Conservation (phyloP, 2,113 vertebrate genomes). For the Chaetura pelagica region DNA sequence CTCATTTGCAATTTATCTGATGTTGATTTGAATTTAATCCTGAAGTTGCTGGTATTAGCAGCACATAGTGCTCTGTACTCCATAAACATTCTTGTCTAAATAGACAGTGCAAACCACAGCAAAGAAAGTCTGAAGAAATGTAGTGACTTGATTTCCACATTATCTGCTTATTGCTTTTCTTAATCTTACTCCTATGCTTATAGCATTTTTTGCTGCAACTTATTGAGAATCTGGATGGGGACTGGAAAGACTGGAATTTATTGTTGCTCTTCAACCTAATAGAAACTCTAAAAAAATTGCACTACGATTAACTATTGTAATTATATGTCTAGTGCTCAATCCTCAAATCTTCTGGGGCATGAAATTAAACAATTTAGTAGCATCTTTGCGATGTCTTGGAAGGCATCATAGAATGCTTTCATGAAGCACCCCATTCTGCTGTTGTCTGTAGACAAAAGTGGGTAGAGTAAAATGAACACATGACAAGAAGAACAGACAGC, state of each 20-base stretch:
- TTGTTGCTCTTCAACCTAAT: neutral
- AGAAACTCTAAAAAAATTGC: neutral
- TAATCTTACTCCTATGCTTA: neutral
- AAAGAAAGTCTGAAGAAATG: neutral
- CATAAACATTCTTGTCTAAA: neutral
- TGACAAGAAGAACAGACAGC: neutral
- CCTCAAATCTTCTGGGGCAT: constrained; percentile 35
- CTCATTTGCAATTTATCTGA: neutral
- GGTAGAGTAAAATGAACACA: neutral
- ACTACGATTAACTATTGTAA: constrained; percentile 3
- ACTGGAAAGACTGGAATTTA: neutral
- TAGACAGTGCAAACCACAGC: neutral
- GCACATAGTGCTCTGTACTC: neutral
- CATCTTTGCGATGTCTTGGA: neutral
- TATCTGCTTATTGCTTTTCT: neutral
- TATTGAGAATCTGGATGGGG: neutral
- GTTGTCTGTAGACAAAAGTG: neutral
- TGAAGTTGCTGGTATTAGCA: neutral
- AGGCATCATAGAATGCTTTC: neutral
- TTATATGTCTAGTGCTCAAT: constrained; percentile 3
- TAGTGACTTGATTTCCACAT: neutral
- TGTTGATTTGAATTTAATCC: neutral
- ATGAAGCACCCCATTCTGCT: neutral
- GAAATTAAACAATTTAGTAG: constrained; percentile 4
- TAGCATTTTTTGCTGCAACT: neutral